Evolutionary conservation across 1,140 invertebrate genomes (phyloP).

Genomic region (Rhagoletis pomonella): DNA sequence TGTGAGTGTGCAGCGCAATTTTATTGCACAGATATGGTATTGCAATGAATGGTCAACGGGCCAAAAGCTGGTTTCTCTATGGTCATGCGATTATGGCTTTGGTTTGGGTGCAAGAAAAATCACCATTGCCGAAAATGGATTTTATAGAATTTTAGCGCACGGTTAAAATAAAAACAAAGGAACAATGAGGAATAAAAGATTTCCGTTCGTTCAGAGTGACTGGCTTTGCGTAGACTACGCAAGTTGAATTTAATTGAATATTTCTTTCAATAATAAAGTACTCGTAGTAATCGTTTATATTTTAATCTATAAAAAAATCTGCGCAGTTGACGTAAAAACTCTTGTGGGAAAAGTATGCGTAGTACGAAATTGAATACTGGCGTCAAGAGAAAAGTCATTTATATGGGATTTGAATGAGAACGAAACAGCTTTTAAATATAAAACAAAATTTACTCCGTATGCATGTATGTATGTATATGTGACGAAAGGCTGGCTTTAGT

Average conservation of each 20-base stretch:
- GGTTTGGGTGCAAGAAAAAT: background rate
- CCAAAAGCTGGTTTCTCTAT: slow-evolving; percentile 8
- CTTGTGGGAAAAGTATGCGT: too few relatives aligned
- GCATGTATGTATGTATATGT: too few relatives aligned
- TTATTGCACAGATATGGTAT: slow-evolving; percentile 31
- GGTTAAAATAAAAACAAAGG: background rate
- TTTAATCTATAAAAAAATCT: too few relatives aligned
- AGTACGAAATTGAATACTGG: too few relatives aligned
- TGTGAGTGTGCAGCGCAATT: background rate
- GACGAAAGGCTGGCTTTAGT: too few relatives aligned
- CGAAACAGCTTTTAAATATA: too few relatives aligned
- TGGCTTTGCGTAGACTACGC: background rate
- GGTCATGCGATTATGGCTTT: background rate
- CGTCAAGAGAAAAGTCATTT: too few relatives aligned
- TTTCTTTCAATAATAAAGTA: background rate
- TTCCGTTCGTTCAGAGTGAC: background rate
- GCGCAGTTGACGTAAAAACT: too few relatives aligned
- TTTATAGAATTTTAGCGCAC: background rate
- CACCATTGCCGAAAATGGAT: background rate
- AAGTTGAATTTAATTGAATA: background rate
- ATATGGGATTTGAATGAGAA: too few relatives aligned
- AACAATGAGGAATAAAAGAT: background rate
- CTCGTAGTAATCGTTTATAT: too few relatives aligned
- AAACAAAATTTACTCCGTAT: too few relatives aligned
- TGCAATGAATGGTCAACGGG: slow-evolving; percentile 14